Conservation (phyloP, 2,113 vertebrate genomes). For the Pampusana beccarii region DNA sequence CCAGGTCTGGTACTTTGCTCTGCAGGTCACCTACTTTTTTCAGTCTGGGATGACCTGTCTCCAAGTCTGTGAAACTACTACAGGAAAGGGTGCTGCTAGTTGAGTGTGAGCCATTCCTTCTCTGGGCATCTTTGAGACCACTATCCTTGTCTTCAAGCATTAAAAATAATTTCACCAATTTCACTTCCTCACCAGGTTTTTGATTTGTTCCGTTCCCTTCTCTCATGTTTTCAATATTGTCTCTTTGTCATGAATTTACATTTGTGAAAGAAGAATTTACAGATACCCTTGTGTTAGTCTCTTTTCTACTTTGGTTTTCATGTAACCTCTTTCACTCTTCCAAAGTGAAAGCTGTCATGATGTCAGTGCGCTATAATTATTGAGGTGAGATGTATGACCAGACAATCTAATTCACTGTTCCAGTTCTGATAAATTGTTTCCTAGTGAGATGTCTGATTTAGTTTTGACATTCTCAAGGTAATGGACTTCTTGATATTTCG, state of each 20-base stretch:
- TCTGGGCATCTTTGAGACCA: neutral
- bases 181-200: neutral
- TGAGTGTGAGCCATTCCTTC: neutral
- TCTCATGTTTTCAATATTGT: neutral
- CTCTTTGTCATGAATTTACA: neutral
- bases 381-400: neutral
- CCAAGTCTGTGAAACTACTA: neutral
- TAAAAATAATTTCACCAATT: neutral
- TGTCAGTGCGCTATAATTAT: neutral
- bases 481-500: neutral
- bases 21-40: neutral
- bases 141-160: neutral
- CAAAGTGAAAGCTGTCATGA: neutral
- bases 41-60: neutral
- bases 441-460: neutral
- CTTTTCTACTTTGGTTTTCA: neutral
- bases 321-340: neutral
- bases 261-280: neutral
- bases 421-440: neutral
- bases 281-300: neutral
- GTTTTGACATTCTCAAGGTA: neutral
- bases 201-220: neutral
- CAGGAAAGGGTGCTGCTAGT: neutral
- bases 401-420: neutral
- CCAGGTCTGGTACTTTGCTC: neutral